Percentiles rank a stretch among this genome's conserved stretches.
Evolutionary conservation across 2,888 invertebrate species (phyloP).

Genomic region (Eledona agricola): DNA sequence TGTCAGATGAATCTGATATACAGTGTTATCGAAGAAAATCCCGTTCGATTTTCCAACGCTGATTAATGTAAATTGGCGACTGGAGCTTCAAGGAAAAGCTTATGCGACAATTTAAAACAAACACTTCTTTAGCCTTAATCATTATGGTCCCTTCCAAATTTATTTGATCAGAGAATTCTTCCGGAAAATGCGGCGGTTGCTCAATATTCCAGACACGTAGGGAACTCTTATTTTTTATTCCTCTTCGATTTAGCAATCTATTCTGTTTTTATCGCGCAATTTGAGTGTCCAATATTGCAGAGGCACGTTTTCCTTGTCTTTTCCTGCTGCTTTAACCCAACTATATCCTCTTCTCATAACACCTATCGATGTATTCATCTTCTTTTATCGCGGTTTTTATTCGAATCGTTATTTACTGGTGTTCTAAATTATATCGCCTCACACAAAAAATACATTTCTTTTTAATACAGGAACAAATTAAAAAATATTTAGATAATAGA

Average conservation of each 20-base stretch:
- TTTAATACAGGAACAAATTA: too few species aligned
- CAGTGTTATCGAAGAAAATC: too few species aligned
- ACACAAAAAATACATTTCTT: slow-evolving; percentile 28
- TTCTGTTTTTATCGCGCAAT: slow-evolving; percentile 61
- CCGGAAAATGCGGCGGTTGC: slow-evolving; percentile 43
- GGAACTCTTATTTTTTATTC: slow-evolving; percentile 60
- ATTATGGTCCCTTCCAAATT: slow-evolving; percentile 54
- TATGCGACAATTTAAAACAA: too few species aligned
- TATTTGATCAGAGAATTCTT: slow-evolving; percentile 53
- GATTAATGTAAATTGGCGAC: too few species aligned
- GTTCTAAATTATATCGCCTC: slow-evolving; percentile 46
- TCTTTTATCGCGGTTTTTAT: slow-evolving; percentile 47
- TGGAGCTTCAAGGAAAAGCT: too few species aligned
- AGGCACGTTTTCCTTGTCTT: slow-evolving; percentile 45
- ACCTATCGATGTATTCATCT: slow-evolving; percentile 47
- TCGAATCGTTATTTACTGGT: slow-evolving; percentile 44
- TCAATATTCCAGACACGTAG: slow-evolving; percentile 56
- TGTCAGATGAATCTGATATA: neutral
- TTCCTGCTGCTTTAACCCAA: slow-evolving; percentile 28
- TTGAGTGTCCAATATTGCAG: slow-evolving; percentile 56
- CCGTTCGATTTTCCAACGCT: too few species aligned
- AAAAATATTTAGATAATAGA: too few species aligned
- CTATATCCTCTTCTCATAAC: slow-evolving; percentile 41
- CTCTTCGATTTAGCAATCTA: slow-evolving; percentile 61
- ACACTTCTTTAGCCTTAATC: slow-evolving; percentile 2